Conservation (phyloP, 1,140 invertebrate genomes). For the Heliothis virescens region DNA sequence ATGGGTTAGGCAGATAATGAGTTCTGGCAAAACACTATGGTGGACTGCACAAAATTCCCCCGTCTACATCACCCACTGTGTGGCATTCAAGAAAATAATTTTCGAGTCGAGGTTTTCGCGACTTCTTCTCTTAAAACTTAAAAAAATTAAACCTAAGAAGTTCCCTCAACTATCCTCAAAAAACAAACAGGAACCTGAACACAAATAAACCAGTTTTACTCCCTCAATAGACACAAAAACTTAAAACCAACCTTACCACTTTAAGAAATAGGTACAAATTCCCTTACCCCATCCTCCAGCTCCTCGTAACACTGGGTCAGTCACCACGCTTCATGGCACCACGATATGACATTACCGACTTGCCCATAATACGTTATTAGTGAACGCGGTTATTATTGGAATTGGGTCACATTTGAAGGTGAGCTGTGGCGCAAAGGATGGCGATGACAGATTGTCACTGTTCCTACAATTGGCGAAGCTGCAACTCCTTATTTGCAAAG, state of each 20-base stretch:
- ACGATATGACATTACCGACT: slow-evolving; percentile 8
- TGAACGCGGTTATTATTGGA: slow-evolving; percentile 10
- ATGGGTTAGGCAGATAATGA: no score
- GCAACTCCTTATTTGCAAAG: no score
- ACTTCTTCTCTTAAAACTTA: not conserved
- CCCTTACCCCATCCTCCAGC: not conserved
- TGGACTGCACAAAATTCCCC: no score
- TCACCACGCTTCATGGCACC: slow-evolving; percentile 1
- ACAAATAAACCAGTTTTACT: no score
- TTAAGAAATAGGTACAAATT: no score
- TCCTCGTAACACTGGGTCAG: slow-evolving; percentile 11
- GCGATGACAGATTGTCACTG: not conserved
- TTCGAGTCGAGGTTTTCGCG: no score
- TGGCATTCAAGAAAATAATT: no score
- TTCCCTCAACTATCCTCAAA: not conserved
- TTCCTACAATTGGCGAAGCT: not conserved
- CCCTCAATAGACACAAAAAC: no score
- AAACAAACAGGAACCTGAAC: not conserved
- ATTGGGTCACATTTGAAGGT: slow-evolving; percentile 17
- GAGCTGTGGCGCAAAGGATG: not conserved
- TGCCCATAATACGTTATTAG: slow-evolving; percentile 9
- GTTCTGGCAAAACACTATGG: no score
- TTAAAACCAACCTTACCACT: no score
- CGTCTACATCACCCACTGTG: no score
- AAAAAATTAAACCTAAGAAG: no score